phyloP scores from a whole-genome alignment of 2,113 vertebrate genomes.

The Plestiodon gilberti region DNA sequence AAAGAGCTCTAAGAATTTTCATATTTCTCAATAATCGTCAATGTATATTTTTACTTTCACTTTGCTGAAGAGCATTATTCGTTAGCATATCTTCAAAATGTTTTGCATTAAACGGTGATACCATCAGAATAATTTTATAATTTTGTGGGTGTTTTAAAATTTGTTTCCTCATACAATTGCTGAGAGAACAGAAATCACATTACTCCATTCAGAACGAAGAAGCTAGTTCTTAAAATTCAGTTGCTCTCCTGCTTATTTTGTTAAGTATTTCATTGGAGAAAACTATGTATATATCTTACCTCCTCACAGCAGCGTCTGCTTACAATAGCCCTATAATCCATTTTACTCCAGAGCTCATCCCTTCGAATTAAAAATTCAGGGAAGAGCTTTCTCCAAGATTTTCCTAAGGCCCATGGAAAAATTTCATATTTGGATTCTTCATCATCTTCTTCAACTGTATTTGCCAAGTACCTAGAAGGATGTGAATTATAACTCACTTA shows the following conservation, averaged over 20 bases:
- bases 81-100: background rate
- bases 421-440: slow-evolving; percentile 95
- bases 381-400: slow-evolving; percentile 89
- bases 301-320: slow-evolving; percentile 96
- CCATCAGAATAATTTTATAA: background rate
- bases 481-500: background rate
- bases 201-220: background rate
- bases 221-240: background rate
- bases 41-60: background rate
- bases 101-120: background rate
- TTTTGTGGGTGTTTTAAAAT: background rate
- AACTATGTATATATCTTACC: slow-evolving; percentile 75
- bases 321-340: slow-evolving; percentile 92
- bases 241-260: background rate
- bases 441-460: slow-evolving; percentile 97
- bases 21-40: background rate
- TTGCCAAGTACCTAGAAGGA: slow-evolving; percentile 90
- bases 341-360: slow-evolving; percentile 91
- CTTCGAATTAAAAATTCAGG: slow-evolving; percentile 87
- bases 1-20: background rate
- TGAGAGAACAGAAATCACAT: slow-evolving; percentile 16
- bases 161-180: background rate
- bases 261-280: background rate
- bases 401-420: slow-evolving; percentile 96
- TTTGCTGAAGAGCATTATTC: background rate